Base-by-base conservation (phyloP, 2,888 invertebrate species). In the Camptogramma bilineatum region DNA sequence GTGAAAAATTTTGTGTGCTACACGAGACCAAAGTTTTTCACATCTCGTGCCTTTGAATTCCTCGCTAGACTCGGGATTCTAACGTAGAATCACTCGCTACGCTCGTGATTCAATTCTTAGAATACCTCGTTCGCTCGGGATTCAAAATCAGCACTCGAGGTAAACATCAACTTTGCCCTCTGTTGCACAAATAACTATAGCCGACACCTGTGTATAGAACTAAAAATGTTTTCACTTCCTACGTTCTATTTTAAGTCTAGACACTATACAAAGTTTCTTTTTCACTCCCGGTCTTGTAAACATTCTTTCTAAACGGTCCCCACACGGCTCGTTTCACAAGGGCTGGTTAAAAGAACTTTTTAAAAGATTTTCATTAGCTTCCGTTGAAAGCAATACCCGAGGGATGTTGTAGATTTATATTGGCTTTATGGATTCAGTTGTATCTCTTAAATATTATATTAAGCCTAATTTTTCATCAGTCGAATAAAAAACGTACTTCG, bases 301-400 rank as follows among this genome's bases (percentile, higher is more conserved):
- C 72, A 75, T 76, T 76, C 75, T 66, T 78, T 77, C 64, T 72
- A 69, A 65, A 71, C 68, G 72, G 73, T 52, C 52, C 55, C 64
- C 64, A 73, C 78, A 75, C 77, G 77, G 79, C 69, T 79, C 75
- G 77, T 81, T 80, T 69, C 57, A 67, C 28, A 31, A 17, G 52
- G 16, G 16, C 16, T 19, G 50, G 77, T 81, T 77, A 78, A 82
- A 81, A 83, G 80, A 46, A 60, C 72, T 16, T 54, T 66, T 62
- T 57, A 51, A 5, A 58, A 53, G 10, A 58, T 57, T 34, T 53
- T 46, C 13, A 57, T 18, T 52, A 42, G 51, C 51, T 60, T 47
- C 24, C 39, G 19, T 46, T 31, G 19, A 31, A 13, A 50, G 13
- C 7, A 51, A 51, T 24, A 57, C 24, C 39, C 16, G 16, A 8